These are phyloP conservation scores for Sturnira hondurensis DNA, from an alignment of 2,113 vertebrate species.

Conservation along the genomic window DNA sequence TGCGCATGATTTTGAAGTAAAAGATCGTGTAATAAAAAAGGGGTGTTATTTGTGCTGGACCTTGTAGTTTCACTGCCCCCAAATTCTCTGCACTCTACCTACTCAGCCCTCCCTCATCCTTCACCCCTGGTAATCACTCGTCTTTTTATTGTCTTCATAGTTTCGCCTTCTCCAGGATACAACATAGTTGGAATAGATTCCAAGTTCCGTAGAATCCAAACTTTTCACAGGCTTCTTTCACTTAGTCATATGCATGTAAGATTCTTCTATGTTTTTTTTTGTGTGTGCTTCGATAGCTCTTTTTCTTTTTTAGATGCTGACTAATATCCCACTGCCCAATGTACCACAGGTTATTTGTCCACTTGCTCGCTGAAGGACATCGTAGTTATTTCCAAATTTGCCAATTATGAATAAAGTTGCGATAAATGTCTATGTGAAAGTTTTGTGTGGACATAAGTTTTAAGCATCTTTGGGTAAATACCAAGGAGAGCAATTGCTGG, in stretches of 20 bases:
- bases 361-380: no score
- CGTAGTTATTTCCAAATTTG: no score
- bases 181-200: not conserved
- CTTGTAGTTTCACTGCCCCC: not conserved
- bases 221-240: not conserved
- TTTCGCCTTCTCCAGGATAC: not conserved
- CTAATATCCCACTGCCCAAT: not conserved
- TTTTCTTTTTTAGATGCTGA: not conserved
- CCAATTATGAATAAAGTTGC: no score
- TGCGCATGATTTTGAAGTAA: no score
- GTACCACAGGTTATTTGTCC: not conserved
- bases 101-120: not conserved
- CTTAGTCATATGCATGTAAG: not conserved
- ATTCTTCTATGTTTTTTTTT: not conserved
- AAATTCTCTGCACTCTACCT: not conserved
- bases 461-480: no score
- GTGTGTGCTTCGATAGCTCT: not conserved
- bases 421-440: no score
- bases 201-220: not conserved
- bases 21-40: no score
- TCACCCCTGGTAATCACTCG: not conserved
- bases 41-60: no score
- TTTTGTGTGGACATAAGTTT: no score
- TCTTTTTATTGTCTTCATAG: not conserved
- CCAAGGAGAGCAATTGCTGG: not conserved